phyloP scores from a whole-genome alignment of 53 echinoderm and acorn worm genomes.

The Glandiceps talaboti region DNA sequence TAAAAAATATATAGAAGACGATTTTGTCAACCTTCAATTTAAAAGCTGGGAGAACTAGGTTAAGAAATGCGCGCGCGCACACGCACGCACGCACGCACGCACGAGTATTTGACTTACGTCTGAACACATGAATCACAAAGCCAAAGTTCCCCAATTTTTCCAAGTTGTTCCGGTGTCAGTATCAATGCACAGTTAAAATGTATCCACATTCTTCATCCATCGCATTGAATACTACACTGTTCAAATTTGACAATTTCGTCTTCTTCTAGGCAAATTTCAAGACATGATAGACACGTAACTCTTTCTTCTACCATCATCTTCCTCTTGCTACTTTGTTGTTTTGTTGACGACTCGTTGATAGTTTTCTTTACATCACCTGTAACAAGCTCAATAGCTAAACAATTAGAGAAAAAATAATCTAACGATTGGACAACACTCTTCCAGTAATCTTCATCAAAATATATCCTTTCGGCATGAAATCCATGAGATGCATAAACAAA shows the following conservation, averaged over 20 bases:
- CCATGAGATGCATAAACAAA: conserved; percentile 16
- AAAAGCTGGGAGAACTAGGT: too few relatives aligned
- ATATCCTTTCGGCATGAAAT: not conserved
- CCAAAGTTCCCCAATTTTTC: not conserved
- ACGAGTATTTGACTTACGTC: too few relatives aligned
- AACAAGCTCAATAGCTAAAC: not conserved
- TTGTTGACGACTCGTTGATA: too few relatives aligned
- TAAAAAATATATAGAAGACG: too few relatives aligned
- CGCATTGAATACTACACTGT: not conserved
- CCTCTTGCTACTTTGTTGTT: not conserved
- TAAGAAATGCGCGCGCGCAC: too few relatives aligned
- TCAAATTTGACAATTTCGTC: not conserved
- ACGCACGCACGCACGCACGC: too few relatives aligned
- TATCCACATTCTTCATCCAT: not conserved
- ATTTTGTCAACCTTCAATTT: too few relatives aligned
- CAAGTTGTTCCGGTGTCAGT: not conserved
- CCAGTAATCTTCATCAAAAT: conserved; percentile 10
- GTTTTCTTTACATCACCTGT: not conserved
- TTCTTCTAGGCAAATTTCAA: not conserved
- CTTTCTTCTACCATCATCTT: not conserved
- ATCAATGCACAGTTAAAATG: not conserved
- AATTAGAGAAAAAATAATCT: not conserved
- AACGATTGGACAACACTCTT: too few relatives aligned
- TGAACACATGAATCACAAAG: not conserved
- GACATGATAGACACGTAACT: not conserved